Conservation (phyloP, 2,113 vertebrate genomes). For the Amazona guildingii region DNA sequence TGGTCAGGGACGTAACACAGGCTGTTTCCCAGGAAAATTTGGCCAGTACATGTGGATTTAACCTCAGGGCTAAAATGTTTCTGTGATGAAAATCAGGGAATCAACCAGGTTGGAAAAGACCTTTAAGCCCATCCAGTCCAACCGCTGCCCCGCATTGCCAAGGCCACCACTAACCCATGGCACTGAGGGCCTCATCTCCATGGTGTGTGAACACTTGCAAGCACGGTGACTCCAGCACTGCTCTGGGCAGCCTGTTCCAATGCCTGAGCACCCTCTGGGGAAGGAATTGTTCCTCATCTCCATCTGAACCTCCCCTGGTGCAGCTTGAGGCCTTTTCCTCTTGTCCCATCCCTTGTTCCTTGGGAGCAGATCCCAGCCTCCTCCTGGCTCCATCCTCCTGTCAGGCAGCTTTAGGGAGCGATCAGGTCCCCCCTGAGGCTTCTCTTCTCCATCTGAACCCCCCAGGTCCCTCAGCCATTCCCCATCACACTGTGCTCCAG, state of each 20-base stretch:
- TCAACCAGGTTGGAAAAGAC: not conserved
- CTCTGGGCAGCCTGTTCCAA: too few relatives aligned
- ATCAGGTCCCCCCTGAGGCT: too few relatives aligned
- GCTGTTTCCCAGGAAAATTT: not conserved
- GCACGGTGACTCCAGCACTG: too few relatives aligned
- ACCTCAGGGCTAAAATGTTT: not conserved
- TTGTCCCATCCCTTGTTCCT: too few relatives aligned
- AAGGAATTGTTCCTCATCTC: too few relatives aligned
- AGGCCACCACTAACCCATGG: not conserved
- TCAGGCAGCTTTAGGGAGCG: too few relatives aligned
- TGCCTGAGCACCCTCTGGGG: too few relatives aligned
- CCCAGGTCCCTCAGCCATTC: not conserved
- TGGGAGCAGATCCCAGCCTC: too few relatives aligned
- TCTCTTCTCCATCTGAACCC: too few relatives aligned
- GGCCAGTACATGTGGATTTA: not conserved
- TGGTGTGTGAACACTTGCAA: not conserved
- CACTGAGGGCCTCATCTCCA: not conserved
- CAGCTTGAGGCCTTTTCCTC: too few relatives aligned
- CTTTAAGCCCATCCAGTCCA: not conserved
- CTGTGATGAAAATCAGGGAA: not conserved
- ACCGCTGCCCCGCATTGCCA: not conserved
- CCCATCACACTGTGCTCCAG: not conserved
- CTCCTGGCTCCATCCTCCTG: too few relatives aligned
- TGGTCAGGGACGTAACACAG: not conserved
- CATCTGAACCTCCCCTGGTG: too few relatives aligned